Base-by-base conservation (phyloP, 2,888 invertebrate species). In the Epistrophe eligans region DNA sequence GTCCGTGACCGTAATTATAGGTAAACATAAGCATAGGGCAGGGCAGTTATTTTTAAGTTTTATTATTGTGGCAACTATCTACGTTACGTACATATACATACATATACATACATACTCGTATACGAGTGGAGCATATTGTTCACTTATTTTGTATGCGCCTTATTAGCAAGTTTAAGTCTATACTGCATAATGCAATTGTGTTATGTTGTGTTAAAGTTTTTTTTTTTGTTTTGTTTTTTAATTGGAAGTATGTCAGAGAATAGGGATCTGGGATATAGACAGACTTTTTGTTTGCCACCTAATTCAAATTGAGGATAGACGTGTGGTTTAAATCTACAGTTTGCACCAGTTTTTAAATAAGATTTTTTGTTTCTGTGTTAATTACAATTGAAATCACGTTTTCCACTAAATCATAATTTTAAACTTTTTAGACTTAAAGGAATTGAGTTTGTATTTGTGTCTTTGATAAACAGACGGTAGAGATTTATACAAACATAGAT, bases 1-100 rank as follows among this genome's bases (percentile, higher is more conserved):
- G 85, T 77, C 81, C 73, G 24, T 85, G 85, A 82, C 85, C 85
- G 72, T 82, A 77, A 82, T 82, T 85, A 77, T 77, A 62, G 67
- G 82, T 81, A 74, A 70, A 73, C 55, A 70, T 52, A 45, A 40
- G 58, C 64, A 32, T 38, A 66, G 66, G 43, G 19, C 73, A 24
- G 24, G 43, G 19, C 70, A 74, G 55, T 58, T 72, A 66, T 66
- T 77, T 70, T 70, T 55, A 40, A 40, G 74, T 76, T 64, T 43
- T 35, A 35, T n/a, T 72, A 17, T 48, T 48, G 32, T 19, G 19
- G 45, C 32, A 45, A 43, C 9, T 4, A 52, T 0, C 24, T 24
- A 24, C n/a, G n/a, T n/a, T n/a, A n/a, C n/a, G n/a, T n/a, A n/a
- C n/a, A n/a, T 24, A 24, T 24, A 24, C 24, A 3, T 1, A 24